Evolutionary conservation across 2,113 vertebrate genomes (phyloP), one percentile per base, ranked within the genome.

Genomic region (Kryptolebias marmoratus): DNA sequence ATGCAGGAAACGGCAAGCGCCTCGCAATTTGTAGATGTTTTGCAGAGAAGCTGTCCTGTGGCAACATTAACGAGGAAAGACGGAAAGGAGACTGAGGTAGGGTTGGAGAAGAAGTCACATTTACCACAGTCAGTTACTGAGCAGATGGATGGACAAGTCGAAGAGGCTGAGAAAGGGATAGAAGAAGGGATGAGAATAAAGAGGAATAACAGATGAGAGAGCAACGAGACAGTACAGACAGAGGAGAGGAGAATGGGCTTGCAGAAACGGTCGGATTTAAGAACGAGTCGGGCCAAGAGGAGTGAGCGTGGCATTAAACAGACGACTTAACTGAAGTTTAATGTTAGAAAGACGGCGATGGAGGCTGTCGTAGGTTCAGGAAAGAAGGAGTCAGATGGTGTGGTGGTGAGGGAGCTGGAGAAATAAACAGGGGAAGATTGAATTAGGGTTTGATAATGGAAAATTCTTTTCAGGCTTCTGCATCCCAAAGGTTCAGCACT

Each of bases 261-360:
- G 14, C 58, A 56, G 28, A 16, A 39, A 32, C 60, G 58, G 64
- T 27, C 16, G 64, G 73, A 76, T 71, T 82, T 56, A 76, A 79
- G 28, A 18, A 83, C 39, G 22, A 0, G 4, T 1, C 3, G 3
- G 32, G 78, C 69, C 64, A 54, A 77, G 76, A 36, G 28, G 11
- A 68, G 54, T 54, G 71, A 76, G 78, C 62, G 69, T 64, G 80
- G 77, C 73, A 73, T 86, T 81, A 83, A 83, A 79, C 70, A 79
- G 62, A 52, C 3, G 36, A 60, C 64, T 1, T 1, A 79, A 30
- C 45, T 22, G 48, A 60, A 65, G 76, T 11, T 73, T 59, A 56
- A 69, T 76, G 54, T 69, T 63, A 44, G 61, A 65, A 12, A 44
- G 16, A 12, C 16, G 62, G 42, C 1, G 16, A 58, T 49, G 27